These are phyloP conservation scores for Furnarius figulus DNA, from an alignment of 2,113 vertebrate species.

Conservation along the genomic window DNA sequence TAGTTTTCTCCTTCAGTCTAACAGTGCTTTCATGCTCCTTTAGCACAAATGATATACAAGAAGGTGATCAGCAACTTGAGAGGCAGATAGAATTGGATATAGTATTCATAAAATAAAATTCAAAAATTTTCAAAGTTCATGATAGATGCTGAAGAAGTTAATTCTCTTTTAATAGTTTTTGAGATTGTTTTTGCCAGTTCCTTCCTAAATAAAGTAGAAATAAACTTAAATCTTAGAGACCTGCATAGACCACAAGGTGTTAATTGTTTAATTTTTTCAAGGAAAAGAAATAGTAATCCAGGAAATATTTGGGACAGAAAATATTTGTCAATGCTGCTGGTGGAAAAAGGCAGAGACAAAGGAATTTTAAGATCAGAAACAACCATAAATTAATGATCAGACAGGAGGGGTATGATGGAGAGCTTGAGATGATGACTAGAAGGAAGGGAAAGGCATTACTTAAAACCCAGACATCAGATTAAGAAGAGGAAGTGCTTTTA, in stretches of 20 bases:
- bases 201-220: neutral
- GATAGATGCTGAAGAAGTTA: neutral
- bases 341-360: neutral
- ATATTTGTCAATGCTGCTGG: neutral
- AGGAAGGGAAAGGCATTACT: neutral
- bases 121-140: neutral
- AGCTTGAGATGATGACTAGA: neutral
- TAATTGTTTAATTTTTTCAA: neutral
- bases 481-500: neutral
- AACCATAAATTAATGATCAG: neutral
- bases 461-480: neutral
- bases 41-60: neutral
- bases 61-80: neutral
- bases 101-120: neutral
- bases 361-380: neutral
- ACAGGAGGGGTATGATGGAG: neutral
- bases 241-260: neutral
- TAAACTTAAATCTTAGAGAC: neutral
- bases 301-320: neutral
- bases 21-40: neutral
- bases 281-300: neutral
- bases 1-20: neutral
- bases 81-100: neutral
- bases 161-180: neutral
- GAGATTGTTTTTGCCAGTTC: neutral